These are phyloP conservation scores for Melikaiella ostensackeni DNA, from an alignment of 2,888 invertebrate species.

Conservation along the genomic window DNA sequence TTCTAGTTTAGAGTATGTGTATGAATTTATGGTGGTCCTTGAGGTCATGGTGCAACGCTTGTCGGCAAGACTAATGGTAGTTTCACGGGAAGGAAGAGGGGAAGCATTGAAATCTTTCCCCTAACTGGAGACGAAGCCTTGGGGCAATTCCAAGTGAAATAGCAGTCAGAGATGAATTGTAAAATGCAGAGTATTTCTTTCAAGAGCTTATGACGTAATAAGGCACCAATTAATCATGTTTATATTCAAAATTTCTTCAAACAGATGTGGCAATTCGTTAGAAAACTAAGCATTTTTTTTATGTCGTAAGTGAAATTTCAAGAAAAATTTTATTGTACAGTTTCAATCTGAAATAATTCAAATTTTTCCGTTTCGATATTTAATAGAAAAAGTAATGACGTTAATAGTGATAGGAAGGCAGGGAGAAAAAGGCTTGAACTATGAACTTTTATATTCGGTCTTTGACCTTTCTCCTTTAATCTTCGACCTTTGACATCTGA, in stretches of 20 bases:
- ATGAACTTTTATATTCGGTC: too few relatives aligned
- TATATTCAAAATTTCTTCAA: background rate
- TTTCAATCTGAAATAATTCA: too few relatives aligned
- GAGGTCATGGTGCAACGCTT: slow-evolving; percentile 17
- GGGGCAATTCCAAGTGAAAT: background rate
- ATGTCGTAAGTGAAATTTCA: too few relatives aligned
- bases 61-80: slow-evolving; percentile 6
- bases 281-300: too few relatives aligned
- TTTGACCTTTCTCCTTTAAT: too few relatives aligned
- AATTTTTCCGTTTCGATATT: too few relatives aligned
- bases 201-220: background rate
- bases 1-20: background rate
- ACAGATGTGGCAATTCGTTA: too few relatives aligned
- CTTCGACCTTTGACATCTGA: too few relatives aligned
- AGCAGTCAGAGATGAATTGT: slow-evolving; percentile 7
- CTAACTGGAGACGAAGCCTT: slow-evolving; percentile 6
- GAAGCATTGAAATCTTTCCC: background rate
- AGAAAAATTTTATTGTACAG: too few relatives aligned
- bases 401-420: too few relatives aligned
- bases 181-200: background rate
- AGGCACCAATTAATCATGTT: background rate
- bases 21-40: slow-evolving; percentile 10
- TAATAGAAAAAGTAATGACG: too few relatives aligned
- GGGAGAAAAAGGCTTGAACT: too few relatives aligned
- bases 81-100: background rate